Base-by-base conservation (phyloP, 2,888 invertebrate genomes). In the Andrena camellia region DNA sequence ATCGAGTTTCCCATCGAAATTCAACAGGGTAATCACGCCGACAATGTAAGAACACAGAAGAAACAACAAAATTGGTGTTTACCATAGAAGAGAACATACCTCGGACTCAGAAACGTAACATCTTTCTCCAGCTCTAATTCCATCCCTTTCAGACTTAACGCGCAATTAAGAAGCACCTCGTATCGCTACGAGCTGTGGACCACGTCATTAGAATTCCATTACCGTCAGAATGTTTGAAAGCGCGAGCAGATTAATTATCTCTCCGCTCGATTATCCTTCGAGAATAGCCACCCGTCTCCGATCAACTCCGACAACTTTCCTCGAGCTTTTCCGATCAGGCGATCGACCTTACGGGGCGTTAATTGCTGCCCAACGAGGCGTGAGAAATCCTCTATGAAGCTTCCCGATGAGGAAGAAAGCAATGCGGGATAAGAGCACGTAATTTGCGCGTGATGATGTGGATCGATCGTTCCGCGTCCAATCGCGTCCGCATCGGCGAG, bases 401-500 rank as follows among this genome's bases (percentile, higher is more conserved):
- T 26, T 10, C 54, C 10, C 20, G 70, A 60, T 59, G 42, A 76
- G 75, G 60, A 50, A 60, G 66, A 23, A 48, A 64, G 59, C 26
- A 52, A 42, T 68, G 42, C 42, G 13, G 57, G 42, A 75, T 54
- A 59, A 76, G 59, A 23, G 20, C 59, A 23, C 20, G 59, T 8
- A 50, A 71, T 17, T 31, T 23, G n/a, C 42, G 42, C 42, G 42
- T 42, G 42, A 5, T 5, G 42, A 42, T 42, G 42, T 4, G 42
- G 42, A 17, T 54, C 17, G 23, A 54, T 59, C 35, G 31, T 10
- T 7, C 64, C 70, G 50, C 57, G 31, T 60, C 42, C 57, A 62
- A 83, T 76, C 17, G 20, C 42, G 8, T 57, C 17, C 69, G 50
- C 48, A 42, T 42, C 42, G 42, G 42, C 54, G 66, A 50, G 60